These are phyloP conservation scores for Hyphantria cunea DNA, from an alignment of 1,140 invertebrate species.

Conservation along the genomic window DNA sequence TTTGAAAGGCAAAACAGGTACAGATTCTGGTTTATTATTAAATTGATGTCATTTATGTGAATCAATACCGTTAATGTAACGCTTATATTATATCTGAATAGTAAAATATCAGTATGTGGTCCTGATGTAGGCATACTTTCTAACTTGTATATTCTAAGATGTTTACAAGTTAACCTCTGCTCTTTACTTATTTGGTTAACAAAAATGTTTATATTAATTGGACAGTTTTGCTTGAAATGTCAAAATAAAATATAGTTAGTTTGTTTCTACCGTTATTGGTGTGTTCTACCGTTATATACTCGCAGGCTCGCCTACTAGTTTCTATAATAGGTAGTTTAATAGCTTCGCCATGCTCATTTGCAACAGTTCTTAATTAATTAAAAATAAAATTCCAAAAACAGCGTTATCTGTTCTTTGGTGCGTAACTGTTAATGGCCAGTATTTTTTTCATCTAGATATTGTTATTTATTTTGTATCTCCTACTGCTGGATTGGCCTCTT, in stretches of 20 bases:
- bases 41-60: constrained; percentile 1
- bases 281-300: constrained; percentile 28
- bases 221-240: too few relatives aligned
- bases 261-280: constrained; percentile 18
- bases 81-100: constrained; percentile 11
- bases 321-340: constrained; percentile 29
- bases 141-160: too few relatives aligned
- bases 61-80: constrained; percentile 11
- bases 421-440: too few relatives aligned
- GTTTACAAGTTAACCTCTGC: too few relatives aligned
- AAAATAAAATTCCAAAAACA: too few relatives aligned
- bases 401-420: too few relatives aligned
- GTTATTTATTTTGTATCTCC: too few relatives aligned
- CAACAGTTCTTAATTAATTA: constrained; percentile 8
- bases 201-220: too few relatives aligned
- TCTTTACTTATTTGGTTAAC: too few relatives aligned
- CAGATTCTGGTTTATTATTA: constrained; percentile 2
- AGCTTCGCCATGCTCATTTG: constrained; percentile 12
- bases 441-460: too few relatives aligned
- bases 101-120: constrained; percentile 8
- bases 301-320: constrained; percentile 18
- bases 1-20: constrained; percentile 10
- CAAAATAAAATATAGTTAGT: constrained; percentile 1
- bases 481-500: too few relatives aligned
- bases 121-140: too few relatives aligned